Conservation (phyloP, 1,140 invertebrate genomes). For the Chironomus tepperi region DNA sequence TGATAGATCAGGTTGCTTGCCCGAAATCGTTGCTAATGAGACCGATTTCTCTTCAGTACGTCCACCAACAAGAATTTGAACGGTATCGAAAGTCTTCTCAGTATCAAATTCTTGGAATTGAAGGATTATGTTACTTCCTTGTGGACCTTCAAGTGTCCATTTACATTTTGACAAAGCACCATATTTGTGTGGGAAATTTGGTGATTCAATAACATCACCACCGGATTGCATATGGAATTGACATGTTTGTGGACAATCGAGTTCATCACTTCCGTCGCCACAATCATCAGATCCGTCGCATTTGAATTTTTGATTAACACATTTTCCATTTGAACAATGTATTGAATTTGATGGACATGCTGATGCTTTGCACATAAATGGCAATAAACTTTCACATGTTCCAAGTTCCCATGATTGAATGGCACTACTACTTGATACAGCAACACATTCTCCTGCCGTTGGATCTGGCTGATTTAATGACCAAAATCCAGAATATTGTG, state of each 20-base stretch:
- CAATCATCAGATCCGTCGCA: slow-evolving; percentile 92
- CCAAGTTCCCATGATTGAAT: slow-evolving; percentile 85
- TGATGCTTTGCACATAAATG: slow-evolving; percentile 84
- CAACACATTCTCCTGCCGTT: slow-evolving; percentile 77
- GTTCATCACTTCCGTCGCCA: slow-evolving; percentile 83
- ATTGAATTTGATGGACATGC: slow-evolving; percentile 88
- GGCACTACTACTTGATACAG: slow-evolving; percentile 60
- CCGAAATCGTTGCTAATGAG: slow-evolving; percentile 83
- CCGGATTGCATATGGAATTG: slow-evolving; percentile 88
- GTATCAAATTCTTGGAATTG: slow-evolving; percentile 97
- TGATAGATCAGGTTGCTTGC: slow-evolving; percentile 66
- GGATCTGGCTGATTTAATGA: slow-evolving; percentile 78
- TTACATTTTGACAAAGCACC: slow-evolving; percentile 83
- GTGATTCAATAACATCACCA: slow-evolving; percentile 90
- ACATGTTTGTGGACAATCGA: slow-evolving; percentile 79
- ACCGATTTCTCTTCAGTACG: slow-evolving; percentile 89
- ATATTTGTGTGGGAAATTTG: slow-evolving; percentile 91
- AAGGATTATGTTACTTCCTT: slow-evolving; percentile 87
- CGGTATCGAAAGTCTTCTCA: slow-evolving; percentile 91
- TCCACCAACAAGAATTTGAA: slow-evolving; percentile 90
- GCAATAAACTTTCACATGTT: slow-evolving; percentile 85
- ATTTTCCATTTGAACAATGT: slow-evolving; percentile 87
- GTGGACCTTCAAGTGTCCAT: slow-evolving; percentile 93
- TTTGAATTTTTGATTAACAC: slow-evolving; percentile 79
- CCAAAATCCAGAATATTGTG: slow-evolving; percentile 90